Evolutionary conservation across 2,888 invertebrate species (phyloP).

Genomic region (Trisateles emortualis): DNA sequence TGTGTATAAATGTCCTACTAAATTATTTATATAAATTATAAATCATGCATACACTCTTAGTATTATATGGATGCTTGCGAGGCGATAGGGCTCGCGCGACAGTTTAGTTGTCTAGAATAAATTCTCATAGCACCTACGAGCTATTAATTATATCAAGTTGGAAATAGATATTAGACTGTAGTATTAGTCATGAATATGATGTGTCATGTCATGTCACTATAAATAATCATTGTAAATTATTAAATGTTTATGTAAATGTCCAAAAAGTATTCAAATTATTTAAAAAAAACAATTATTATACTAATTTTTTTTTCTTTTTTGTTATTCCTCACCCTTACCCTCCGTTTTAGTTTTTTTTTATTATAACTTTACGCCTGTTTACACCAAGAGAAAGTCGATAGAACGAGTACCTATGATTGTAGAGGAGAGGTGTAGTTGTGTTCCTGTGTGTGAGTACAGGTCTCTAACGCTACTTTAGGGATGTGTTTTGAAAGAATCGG

Average conservation of each 20-base stretch:
- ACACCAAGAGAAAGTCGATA: too few relatives aligned
- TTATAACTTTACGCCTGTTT: neutral
- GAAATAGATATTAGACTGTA: constrained; percentile 83
- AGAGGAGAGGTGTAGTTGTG: too few relatives aligned
- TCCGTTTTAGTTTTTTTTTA: constrained; percentile 52
- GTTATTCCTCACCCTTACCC: constrained; percentile 65
- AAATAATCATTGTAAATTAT: constrained; percentile 87
- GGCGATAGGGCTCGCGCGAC: constrained; percentile 76
- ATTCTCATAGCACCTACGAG: constrained; percentile 83
- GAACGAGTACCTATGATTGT: too few relatives aligned
- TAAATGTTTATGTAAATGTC: constrained; percentile 88
- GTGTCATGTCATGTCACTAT: constrained; percentile 86
- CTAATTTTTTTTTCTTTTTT: constrained; percentile 81
- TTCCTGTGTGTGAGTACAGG: too few relatives aligned
- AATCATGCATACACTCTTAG: constrained; percentile 86
- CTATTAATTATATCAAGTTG: constrained; percentile 77
- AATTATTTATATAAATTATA: constrained; percentile 84
- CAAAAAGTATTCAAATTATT: constrained; percentile 88
- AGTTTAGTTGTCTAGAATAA: constrained; percentile 82
- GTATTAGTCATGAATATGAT: constrained; percentile 83
- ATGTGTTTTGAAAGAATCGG: too few relatives aligned
- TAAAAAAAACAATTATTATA: constrained; percentile 86
- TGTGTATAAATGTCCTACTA: constrained; percentile 81
- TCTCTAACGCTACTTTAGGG: too few relatives aligned
- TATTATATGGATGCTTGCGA: constrained; percentile 77